Base-by-base conservation (phyloP, 2,888 invertebrate species). In the Nezara viridula region DNA sequence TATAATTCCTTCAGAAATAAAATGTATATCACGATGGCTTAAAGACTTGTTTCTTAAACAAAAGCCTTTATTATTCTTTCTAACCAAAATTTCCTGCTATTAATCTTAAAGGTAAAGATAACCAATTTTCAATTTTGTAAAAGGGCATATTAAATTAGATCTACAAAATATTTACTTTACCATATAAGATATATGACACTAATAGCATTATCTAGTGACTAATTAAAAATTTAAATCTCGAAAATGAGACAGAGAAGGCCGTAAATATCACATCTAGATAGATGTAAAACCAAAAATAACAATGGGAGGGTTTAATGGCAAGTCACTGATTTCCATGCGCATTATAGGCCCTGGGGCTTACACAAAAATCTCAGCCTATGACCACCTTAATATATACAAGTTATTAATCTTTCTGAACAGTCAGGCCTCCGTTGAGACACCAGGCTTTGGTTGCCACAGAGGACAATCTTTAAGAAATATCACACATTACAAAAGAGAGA, bases 221-320 rank as follows among this genome's bases (percentile, higher is more conserved):
- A 88, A 66, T 73, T 88, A 88, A 88, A 88, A 88, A 73, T 88
- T 88, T 73, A 88, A 66, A 88, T 88, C 66, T 88, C 88, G 40
- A 88, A 88, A 88, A 88, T 88, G 73, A 86, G 73, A 88, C 66
- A 88, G 88, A 73, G 88, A 88, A 88, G 88, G 88, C 88, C 88
- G 88, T 88, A 73, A 88, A 73, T 88, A 88, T 88, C 88, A 88
- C 88, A 88, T 88, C 88, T 88, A 88, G 73, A 88, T 66, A 87
- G 87, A 88, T 73, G 88, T 44, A 55, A 27, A 88, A 86, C 37
- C n/a, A 60, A 86, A 86, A 60, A 86, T 47, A 73, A 88, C 37
- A 88, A 73, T 73, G 73, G 88, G 73, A 73, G 73, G 88, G 66
- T 47, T 47, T 47, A 47, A 88, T 73, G 88, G 88, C 88, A 55